phyloP scores from a whole-genome alignment of 2,888 invertebrate genomes.

The Seira musarum region DNA sequence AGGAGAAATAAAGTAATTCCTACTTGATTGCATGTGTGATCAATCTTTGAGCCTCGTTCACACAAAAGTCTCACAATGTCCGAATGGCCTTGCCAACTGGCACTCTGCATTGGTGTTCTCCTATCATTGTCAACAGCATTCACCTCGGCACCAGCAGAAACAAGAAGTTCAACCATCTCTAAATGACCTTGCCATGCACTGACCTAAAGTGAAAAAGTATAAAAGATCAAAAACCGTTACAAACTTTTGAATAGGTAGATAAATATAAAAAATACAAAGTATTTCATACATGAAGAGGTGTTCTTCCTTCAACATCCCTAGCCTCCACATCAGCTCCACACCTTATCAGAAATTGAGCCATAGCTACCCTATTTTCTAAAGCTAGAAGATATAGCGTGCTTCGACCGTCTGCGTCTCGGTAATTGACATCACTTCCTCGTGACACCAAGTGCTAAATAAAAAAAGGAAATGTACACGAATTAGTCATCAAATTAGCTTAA shows the following conservation, averaged over 20 bases:
- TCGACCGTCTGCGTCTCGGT: constrained; percentile 92
- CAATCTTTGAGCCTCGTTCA: constrained; percentile 85
- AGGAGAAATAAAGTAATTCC: not conserved
- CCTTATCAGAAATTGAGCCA: constrained; percentile 86
- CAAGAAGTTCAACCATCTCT: constrained; percentile 90
- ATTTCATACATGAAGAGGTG: constrained; percentile 91
- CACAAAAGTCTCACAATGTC: constrained; percentile 86
- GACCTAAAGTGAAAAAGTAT: not conserved
- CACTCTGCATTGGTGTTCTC: constrained; percentile 93
- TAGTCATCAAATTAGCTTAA: not conserved
- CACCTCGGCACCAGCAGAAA: constrained; percentile 88
- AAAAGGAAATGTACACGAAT: not conserved
- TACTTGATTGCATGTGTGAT: constrained; percentile 91
- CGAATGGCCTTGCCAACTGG: constrained; percentile 95
- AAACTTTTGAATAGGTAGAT: not conserved
- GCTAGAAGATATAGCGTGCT: constrained; percentile 94
- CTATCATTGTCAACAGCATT: constrained; percentile 91
- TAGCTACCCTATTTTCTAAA: constrained; percentile 86
- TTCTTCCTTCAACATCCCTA: constrained; percentile 92
- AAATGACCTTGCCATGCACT: constrained; percentile 95
- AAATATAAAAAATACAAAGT: constrained; percentile 72
- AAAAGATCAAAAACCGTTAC: not conserved
- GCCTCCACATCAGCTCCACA: constrained; percentile 87
- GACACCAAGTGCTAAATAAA: constrained; percentile 76
- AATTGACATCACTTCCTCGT: constrained; percentile 87